Conservation (phyloP, 2,113 vertebrate species). For the Caretta caretta region DNA sequence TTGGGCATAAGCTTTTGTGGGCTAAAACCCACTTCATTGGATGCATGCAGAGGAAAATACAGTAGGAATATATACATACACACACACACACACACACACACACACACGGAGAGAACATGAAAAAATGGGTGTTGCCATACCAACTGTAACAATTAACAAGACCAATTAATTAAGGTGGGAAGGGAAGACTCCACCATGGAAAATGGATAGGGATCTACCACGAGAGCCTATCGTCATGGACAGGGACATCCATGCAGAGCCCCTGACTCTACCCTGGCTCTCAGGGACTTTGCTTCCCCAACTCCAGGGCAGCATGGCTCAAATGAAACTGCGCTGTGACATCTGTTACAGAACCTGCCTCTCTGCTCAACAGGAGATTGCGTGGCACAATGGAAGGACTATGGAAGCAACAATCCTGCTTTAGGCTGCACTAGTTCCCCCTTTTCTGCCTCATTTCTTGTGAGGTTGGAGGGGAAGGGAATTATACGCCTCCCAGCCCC, state of each 20-base stretch:
- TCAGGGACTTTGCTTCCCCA: rapidly evolving
- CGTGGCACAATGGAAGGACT: neutral
- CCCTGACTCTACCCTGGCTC: neutral
- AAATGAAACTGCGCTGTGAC: neutral
- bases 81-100: too few relatives aligned
- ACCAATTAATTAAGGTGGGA: too few relatives aligned
- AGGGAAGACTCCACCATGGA: neutral
- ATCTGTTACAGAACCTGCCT: neutral
- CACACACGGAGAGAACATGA: too few relatives aligned
- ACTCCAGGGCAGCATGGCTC: neutral
- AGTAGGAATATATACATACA: too few relatives aligned
- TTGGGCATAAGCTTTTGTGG: too few relatives aligned
- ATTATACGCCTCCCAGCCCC: neutral
- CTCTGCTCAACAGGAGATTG: neutral
- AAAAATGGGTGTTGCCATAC: too few relatives aligned
- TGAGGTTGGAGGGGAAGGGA: neutral
- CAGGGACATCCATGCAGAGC: rapidly evolving
- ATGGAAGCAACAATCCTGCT: neutral
- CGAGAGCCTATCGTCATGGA: neutral
- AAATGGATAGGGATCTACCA: rapidly evolving
- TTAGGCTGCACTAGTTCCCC: neutral
- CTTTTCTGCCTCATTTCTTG: neutral
- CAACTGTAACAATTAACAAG: too few relatives aligned
- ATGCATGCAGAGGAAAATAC: too few relatives aligned
- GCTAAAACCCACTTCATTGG: too few relatives aligned